Percentiles rank a stretch among this genome's conserved stretches.
Evolutionary conservation across 2,888 invertebrate genomes (phyloP).

Genomic region (Colostygia pectinataria): DNA sequence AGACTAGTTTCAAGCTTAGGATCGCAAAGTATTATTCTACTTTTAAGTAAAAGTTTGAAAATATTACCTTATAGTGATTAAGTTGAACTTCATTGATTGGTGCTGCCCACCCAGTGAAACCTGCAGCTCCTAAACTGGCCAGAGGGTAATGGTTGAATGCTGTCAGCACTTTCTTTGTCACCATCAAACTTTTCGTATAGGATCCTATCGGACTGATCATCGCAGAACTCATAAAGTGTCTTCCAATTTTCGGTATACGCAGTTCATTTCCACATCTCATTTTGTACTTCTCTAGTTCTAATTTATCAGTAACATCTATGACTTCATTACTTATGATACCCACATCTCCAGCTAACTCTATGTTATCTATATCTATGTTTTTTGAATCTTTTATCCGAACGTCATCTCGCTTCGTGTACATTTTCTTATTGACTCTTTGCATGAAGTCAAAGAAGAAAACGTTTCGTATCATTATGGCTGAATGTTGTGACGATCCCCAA

Average conservation of each 20-base stretch:
- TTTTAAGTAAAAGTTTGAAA: neutral
- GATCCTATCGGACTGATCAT: constrained; percentile 84
- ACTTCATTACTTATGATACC: constrained; percentile 53
- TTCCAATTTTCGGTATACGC: constrained; percentile 68
- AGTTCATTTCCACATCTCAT: constrained; percentile 55
- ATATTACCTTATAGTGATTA: constrained; percentile 85
- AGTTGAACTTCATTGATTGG: constrained; percentile 84
- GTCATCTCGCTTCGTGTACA: constrained; percentile 69
- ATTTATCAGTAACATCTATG: constrained; percentile 48
- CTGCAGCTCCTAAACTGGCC: constrained; percentile 80
- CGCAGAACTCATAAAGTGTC: constrained; percentile 79
- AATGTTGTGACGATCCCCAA: constrained; percentile 74
- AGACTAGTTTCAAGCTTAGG: too few relatives aligned
- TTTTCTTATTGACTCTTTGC: constrained; percentile 59
- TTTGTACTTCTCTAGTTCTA: constrained; percentile 43
- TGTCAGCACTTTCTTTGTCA: constrained; percentile 85
- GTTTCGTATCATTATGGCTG: constrained; percentile 86
- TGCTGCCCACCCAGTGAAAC: constrained; percentile 82
- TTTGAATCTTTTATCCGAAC: constrained; percentile 57
- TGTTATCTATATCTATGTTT: constrained; percentile 54
- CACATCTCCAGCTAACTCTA: constrained; percentile 56
- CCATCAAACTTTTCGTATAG: constrained; percentile 88
- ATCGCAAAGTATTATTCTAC: too few relatives aligned
- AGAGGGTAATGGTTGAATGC: constrained; percentile 91
- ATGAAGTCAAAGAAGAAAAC: constrained; percentile 86